Evolutionary conservation across 2,888 invertebrate species (phyloP), one percentile per base, ranked within the genome.

Genomic region (Dendrolimus pini): DNA sequence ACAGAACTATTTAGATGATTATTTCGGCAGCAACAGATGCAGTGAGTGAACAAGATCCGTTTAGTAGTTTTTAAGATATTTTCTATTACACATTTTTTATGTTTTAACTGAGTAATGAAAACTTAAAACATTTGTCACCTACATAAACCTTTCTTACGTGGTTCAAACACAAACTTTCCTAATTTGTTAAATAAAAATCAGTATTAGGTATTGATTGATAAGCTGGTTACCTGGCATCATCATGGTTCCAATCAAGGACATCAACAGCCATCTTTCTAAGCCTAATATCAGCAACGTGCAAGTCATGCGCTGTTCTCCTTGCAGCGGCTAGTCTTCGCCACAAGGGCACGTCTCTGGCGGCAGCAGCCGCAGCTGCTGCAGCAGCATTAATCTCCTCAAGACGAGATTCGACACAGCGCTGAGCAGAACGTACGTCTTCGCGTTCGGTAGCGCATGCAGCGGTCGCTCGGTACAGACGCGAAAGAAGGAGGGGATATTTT

Each of bases 301-400:
- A 94, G 77, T 97, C 96, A 63, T 95, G 94, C 59, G 95, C 95
- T 9, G 95, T 94, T 68, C 96, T 89, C 66, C 95, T 92, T 55
- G 94, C 94, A 59, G 94, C 95, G 47, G 96, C 96, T 65, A 98
- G 95, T 72, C 97, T 92, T 65, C 97, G 92, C 98, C 98, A 98
- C 55, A 98, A 91, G 69, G 97, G 97, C 10, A 94, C 94, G 62
- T 96, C 96, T 59, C 97, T 95, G 2, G 97, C 95, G 72, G 97
- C 97, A 58, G 96, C 96, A 52, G 97, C 96, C 18, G 97, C 95
- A 71, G 97, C 97, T 78, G 97, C 97, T 41, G 97, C 96, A 77
- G 97, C 96, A 67, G 97, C 95, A 83, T 98, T 98, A 92, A 99
- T 98, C 79, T 98, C 97, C 77, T 97, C 97, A 67, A 99, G 92